These are phyloP conservation scores for Cryptus viduatorius DNA, from an alignment of 2,888 invertebrate species.

Conservation along the genomic window DNA sequence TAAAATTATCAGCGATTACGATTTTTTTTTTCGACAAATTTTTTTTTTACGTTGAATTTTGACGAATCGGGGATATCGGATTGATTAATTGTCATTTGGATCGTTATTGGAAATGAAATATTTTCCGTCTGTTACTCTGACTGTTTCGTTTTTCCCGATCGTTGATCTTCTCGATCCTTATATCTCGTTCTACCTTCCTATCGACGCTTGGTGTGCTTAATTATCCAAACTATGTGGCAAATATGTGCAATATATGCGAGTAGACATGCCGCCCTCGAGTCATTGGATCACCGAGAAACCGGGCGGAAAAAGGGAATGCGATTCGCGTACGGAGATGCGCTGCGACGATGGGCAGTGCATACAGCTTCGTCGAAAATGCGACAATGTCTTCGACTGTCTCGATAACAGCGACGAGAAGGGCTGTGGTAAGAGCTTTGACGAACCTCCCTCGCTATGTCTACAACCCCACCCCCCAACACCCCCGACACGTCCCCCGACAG, in stretches of 20 bases:
- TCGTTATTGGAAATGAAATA: neutral
- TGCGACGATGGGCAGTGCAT: constrained; percentile 88
- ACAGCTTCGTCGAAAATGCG: constrained; percentile 87
- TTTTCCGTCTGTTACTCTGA: constrained; percentile 8
- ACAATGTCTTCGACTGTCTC: constrained; percentile 87
- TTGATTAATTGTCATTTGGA: neutral
- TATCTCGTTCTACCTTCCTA: constrained; percentile 26
- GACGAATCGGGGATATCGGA: neutral
- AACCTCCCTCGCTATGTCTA: neutral
- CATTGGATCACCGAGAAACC: constrained; percentile 67
- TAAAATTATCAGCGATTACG: neutral
- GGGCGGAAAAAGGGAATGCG: constrained; percentile 72
- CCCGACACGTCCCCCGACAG: neutral
- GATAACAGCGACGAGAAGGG: constrained; percentile 88
- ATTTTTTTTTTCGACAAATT: neutral
- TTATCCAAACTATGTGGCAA: constrained; percentile 59
- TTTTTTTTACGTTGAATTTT: neutral
- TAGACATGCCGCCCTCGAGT: constrained; percentile 69
- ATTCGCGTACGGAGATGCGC: constrained; percentile 84
- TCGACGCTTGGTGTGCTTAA: constrained; percentile 66
- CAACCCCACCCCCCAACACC: neutral
- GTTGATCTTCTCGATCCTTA: constrained; percentile 18
- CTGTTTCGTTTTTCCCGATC: neutral
- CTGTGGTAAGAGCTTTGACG: constrained; percentile 85
- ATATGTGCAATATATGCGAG: constrained; percentile 71